Evolutionary conservation across 1,140 invertebrate species (phyloP).

Genomic region (Drosophila insularis): DNA sequence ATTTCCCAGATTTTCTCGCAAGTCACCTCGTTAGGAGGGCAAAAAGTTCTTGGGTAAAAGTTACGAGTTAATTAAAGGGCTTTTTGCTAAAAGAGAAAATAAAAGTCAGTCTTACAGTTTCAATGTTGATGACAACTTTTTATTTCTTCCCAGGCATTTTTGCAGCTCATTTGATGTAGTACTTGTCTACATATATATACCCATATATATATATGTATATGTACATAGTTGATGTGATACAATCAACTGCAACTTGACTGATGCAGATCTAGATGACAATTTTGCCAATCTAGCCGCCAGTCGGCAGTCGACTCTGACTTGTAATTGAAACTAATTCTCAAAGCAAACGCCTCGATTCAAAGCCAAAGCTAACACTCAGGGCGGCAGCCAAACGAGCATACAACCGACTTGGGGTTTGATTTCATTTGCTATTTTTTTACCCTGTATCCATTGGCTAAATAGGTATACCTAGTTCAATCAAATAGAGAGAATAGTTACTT

Average conservation of each 20-base stretch:
- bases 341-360: conserved; percentile 54
- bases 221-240: background rate
- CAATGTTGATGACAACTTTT: background rate
- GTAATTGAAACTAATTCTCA: conserved; percentile 78
- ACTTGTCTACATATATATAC: background rate
- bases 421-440: conserved; percentile 25
- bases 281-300: conserved; percentile 43
- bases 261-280: conserved; percentile 45
- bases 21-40: background rate
- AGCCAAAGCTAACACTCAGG: conserved; percentile 29
- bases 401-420: conserved; percentile 37
- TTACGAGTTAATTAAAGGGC: conserved; percentile 4
- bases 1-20: background rate
- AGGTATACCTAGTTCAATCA: background rate
- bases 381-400: background rate
- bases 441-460: background rate
- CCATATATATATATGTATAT: too few species aligned
- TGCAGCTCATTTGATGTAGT: background rate
- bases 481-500: too few species aligned
- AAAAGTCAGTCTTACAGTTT: background rate
- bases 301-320: conserved; percentile 6
- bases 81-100: background rate
- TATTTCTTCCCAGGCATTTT: background rate
- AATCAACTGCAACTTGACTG: conserved; percentile 19
- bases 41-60: background rate